Conservation (phyloP, 2,797 vertebrate genomes). For the Catharus ustulatus region DNA sequence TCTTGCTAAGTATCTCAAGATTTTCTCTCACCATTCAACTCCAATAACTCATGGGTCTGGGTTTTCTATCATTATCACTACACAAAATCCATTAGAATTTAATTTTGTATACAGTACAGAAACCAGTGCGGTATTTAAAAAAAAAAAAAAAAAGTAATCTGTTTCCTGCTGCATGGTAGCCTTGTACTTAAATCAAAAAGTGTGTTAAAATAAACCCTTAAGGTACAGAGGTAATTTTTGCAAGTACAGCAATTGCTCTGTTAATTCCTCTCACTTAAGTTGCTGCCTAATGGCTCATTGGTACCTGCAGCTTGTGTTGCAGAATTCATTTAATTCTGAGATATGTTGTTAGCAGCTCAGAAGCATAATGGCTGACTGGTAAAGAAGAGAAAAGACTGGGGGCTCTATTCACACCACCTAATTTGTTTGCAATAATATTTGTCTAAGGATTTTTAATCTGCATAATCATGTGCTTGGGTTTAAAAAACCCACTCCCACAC, state of each 20-base stretch:
- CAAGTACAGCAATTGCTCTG: not conserved
- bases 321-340: not conserved
- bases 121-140: not conserved
- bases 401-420: not conserved
- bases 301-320: not conserved
- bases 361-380: not conserved
- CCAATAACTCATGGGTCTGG: not conserved
- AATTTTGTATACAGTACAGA: not conserved
- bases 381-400: not conserved
- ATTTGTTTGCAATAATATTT: not conserved
- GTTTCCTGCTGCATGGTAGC: not conserved
- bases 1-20: not conserved
- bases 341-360: not conserved
- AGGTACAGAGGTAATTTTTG: not conserved
- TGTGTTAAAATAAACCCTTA: rapidly evolving
- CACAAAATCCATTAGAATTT: not conserved
- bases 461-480: not conserved
- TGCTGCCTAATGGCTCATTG: not conserved
- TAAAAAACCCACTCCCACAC: rapidly evolving
- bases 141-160: not conserved
- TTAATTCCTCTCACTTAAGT: not conserved
- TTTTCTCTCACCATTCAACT: not conserved
- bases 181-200: not conserved
- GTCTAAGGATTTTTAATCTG: not conserved
- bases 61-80: not conserved